Evolutionary conservation across 2,888 invertebrate genomes (phyloP), one percentile per base, ranked within the genome.

Genomic region (Acronicta psi): DNA sequence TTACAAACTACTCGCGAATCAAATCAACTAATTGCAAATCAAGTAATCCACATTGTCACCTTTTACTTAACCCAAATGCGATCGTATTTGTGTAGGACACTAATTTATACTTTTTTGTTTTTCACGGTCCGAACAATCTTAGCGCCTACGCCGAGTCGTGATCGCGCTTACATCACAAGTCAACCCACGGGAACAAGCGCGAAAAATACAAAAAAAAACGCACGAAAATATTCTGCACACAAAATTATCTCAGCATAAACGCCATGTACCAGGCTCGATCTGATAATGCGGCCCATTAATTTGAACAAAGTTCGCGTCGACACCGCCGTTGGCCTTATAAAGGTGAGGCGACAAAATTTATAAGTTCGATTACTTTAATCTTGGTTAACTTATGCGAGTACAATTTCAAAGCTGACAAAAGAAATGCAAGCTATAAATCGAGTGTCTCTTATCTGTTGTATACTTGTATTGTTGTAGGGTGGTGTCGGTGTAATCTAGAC

Each of bases 311-410:
- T 93, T 91, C 89, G 92, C 93, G 94, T 93, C 94, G 92, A 92
- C 93, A 91, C 86, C 89, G 88, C 88, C 88, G 85, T 86, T 86
- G 88, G 86, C 91, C 92, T 88, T 93, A 91, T 91, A 93, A 89
- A 94, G 93, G 92, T 94, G 93, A 94, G 92, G 88, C 91, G 94
- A 94, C 94, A 93, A 93, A 94, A 94, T 94, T 94, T 94, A 94
- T 94, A 94, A 93, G 94, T 94, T 94, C 94, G 94, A 94, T 94
- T 94, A 94, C 92, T 94, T 93, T 94, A 94, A 94, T 94, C 94
- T 94, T 90, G 88, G 90, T 86, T 94, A 93, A 94, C 94, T 93
- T 94, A 94, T 94, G 94, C 94, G 94, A 91, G 90, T 93, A 93
- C 94, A 93, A 94, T 94, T 94, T 93, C 93, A 92, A 92, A 93